Base-by-base conservation (phyloP, 2,797 vertebrate genomes). In the Fratercula arctica region DNA sequence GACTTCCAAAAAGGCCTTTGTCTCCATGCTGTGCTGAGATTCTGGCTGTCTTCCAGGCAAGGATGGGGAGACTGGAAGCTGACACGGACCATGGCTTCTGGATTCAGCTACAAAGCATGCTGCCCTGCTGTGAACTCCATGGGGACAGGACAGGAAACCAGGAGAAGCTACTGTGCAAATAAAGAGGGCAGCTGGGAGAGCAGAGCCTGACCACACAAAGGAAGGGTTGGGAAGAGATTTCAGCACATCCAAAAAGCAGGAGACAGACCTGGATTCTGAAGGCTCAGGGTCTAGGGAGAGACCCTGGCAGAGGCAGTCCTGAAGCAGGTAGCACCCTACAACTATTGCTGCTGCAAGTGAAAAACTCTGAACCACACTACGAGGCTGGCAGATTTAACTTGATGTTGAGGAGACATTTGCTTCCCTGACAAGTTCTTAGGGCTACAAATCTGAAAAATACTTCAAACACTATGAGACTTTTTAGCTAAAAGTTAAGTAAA, bases 1-100 rank as follows among this genome's bases (percentile, higher is more conserved):
- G 81, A 77, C 87, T 97, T 97, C 93, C 72, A 35, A 96, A 97
- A 96, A 87, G 3, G 83, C 92, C 80, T 97, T 89, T 97, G 96
- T 97, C 87, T 96, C 82, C 78, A 70, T 9, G 4, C 33, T 87
- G 85, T 70, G 67, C 69, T 88, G 79, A 91, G 90, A 95, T 95
- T 81, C 90, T 98, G 97, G 96, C 97, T 97, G 90, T 86, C 78
- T 93, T 97, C 96, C 97, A 97, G 41, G 80, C 80, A 93, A 95
- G 76, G 77, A 97, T 46, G 37, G 79, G 81, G 90, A 95, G 83
- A 93, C 57, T 93, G 66, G n/a, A 89, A 83, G 82, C 89, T 90
- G 91, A 95, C 94, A 93, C 10, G 31, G 80, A 94, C 84, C 35
- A 77, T 5, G n/a, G 89, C 87, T 96, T 96, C 94, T 93, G 87